Conservation (phyloP, 2,797 vertebrate species). For the Coccyzus lansbergi region DNA sequence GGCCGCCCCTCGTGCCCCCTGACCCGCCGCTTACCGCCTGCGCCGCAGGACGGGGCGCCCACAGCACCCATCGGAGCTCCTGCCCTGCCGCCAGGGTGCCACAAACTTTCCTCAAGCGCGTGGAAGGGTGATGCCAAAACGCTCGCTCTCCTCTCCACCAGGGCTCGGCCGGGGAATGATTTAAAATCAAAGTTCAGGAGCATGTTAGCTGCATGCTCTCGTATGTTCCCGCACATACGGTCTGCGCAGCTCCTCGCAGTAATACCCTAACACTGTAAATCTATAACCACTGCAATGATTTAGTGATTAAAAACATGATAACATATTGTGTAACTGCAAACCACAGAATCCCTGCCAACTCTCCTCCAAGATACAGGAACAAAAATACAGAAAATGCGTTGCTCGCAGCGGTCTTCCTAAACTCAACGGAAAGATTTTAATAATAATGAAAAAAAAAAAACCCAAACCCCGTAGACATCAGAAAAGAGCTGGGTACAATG, state of each 20-base stretch:
- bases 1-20: background rate
- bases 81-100: conserved; percentile 20
- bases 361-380: conserved; percentile 82
- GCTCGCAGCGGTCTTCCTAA: conserved; percentile 77
- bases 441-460: conserved; percentile 45
- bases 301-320: conserved; percentile 92
- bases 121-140: conserved; percentile 27
- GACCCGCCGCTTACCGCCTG: conserved; percentile 47
- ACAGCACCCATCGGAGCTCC: conserved; percentile 55
- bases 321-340: conserved; percentile 91
- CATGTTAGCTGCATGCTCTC: conserved; percentile 54
- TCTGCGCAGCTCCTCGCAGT: conserved; percentile 59
- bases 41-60: background rate
- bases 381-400: conserved; percentile 77
- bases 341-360: conserved; percentile 87
- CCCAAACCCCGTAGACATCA: conserved; percentile 24
- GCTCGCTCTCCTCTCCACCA: conserved; percentile 45
- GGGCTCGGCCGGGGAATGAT: conserved; percentile 56
- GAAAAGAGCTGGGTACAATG: conserved; percentile 58
- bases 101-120: conserved; percentile 28
- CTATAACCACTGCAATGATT: conserved; percentile 88
- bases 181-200: conserved; percentile 55
- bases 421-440: conserved; percentile 69
- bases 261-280: conserved; percentile 86
- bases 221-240: conserved; percentile 48